Percentiles rank a stretch among this genome's conserved stretches.
phyloP scores from a whole-genome alignment of 2,888 invertebrate species.

The Epiblema foenella region DNA sequence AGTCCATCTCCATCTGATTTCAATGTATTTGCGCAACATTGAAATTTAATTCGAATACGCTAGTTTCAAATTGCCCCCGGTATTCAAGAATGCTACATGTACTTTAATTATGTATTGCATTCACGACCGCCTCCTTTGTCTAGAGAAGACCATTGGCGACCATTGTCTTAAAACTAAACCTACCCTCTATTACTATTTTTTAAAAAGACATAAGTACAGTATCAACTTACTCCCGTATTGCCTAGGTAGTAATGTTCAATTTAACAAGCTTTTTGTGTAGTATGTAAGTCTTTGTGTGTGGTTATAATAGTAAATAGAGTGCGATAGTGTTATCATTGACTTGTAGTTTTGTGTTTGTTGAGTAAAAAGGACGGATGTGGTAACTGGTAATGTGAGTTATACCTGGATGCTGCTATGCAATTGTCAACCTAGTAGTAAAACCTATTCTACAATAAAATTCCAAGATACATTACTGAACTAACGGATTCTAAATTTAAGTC shows the following conservation, averaged over 20 bases:
- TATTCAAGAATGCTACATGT: slow-evolving; percentile 26
- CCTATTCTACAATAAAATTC: too few relatives aligned
- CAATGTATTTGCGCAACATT: background rate
- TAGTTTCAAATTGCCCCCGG: background rate
- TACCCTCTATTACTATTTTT: slow-evolving; percentile 40
- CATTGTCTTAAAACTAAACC: slow-evolving; percentile 51
- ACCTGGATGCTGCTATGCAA: background rate
- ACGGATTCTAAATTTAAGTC: too few relatives aligned
- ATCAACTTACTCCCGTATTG: background rate
- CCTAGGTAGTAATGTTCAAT: slow-evolving; percentile 4
- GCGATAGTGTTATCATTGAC: slow-evolving; percentile 38
- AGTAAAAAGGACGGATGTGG: slow-evolving; percentile 9
- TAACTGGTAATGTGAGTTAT: background rate
- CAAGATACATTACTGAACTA: too few relatives aligned
- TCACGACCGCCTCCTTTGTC: slow-evolving; percentile 46
- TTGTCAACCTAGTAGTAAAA: too few relatives aligned
- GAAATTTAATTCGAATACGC: background rate
- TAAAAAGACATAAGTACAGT: background rate
- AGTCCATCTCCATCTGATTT: too few relatives aligned
- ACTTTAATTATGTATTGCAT: slow-evolving; percentile 49
- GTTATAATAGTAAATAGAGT: slow-evolving; percentile 30
- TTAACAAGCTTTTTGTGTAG: slow-evolving; percentile 21
- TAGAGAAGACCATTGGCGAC: slow-evolving; percentile 46
- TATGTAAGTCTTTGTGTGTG: slow-evolving; percentile 18
- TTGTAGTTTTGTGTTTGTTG: slow-evolving; percentile 33